Base-by-base conservation (phyloP, 2,888 invertebrate species). In the Marasmarcha lunaedactyla region DNA sequence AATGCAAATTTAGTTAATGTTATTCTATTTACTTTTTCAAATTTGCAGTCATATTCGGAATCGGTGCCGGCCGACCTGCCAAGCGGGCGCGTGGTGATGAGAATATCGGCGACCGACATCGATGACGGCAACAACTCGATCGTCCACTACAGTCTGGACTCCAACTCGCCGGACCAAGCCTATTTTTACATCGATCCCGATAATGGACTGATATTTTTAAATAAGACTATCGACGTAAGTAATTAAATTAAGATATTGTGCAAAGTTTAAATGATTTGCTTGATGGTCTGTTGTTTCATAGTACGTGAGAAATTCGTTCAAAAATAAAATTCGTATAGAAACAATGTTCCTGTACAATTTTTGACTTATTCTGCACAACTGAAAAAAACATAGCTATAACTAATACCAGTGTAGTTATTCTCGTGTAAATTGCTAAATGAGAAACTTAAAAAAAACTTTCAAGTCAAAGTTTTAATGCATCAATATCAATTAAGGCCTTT, bases 71-170 rank as follows among this genome's bases (percentile, higher is more conserved):
- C 92, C 84, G 94, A 95, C 72, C 85, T 90, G 52, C 83, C 85
- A 43, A 86, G 88, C 44, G 88, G 86, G 11, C 81, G 87, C 40
- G 91, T 92, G 63, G 93, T 95, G 46, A 93, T 94, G 91, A 86
- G 93, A 63, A 92, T 96, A 64, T 94, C 95, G 43, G 95, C 96
- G 11, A 95, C 94, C 20, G 96, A 95, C 69, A 90, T 94, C 50
- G 97, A 97, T 61, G 93, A 95, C 59, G 94, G 95, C 10, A 89
- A 91, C 62, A 98, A 98, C 79, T 94, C 95, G 42, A 89, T 90
- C 52, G 88, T 97, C 9, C 86, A 87, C 46, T 97, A 95, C 66
- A 86, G 79, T 46, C 69, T 88, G 49, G 77, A 79, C 48, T 67
- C 78, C 14, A 76, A 77, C 41, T 77, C 79, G 14, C 73, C 77